A percentile compares a stretch with the other conserved stretches of the same genome.
phyloP scores from a whole-genome alignment of 2,888 invertebrate species.

The Clanis bilineata region DNA sequence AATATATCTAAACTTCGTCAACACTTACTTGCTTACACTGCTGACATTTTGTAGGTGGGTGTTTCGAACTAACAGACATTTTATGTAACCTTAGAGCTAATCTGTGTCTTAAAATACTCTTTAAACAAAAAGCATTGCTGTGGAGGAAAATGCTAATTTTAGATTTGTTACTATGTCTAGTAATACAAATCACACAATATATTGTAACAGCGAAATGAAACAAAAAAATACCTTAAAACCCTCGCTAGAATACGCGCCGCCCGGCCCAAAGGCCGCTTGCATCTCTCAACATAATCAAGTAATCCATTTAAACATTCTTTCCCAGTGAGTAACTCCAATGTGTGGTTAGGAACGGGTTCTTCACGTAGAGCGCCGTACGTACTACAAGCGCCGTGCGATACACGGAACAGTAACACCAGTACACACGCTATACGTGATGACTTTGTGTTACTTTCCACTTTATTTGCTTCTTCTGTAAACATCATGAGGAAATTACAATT shows the following conservation, averaged over 20 bases:
- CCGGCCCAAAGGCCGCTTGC: slow-evolving; percentile 70
- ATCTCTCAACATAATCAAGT: slow-evolving; percentile 71
- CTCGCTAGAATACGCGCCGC: slow-evolving; percentile 78
- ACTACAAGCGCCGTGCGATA: slow-evolving; percentile 62
- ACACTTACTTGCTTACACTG: slow-evolving; percentile 71
- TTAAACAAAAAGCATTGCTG: slow-evolving; percentile 81
- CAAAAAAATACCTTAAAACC: slow-evolving; percentile 56
- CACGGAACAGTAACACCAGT: slow-evolving; percentile 63
- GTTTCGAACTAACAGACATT: slow-evolving; percentile 67
- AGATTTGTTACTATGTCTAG: not conserved
- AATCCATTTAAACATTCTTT: slow-evolving; percentile 66
- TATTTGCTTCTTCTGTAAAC: slow-evolving; percentile 46
- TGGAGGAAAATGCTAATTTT: slow-evolving; percentile 33
- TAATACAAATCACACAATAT: not conserved
- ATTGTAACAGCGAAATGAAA: not conserved
- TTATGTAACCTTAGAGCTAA: slow-evolving; percentile 76
- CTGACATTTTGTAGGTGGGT: slow-evolving; percentile 63
- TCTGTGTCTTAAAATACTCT: slow-evolving; percentile 79
- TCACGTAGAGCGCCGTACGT: slow-evolving; percentile 45
- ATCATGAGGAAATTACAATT: not conserved
- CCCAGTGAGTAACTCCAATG: slow-evolving; percentile 61
- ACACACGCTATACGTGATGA: slow-evolving; percentile 68
- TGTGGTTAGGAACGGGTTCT: slow-evolving; percentile 54
- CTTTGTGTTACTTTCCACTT: slow-evolving; percentile 44
- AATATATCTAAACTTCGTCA: not conserved